Base-by-base conservation (phyloP, 2,797 vertebrate genomes). In the Benthosema pterotum region DNA sequence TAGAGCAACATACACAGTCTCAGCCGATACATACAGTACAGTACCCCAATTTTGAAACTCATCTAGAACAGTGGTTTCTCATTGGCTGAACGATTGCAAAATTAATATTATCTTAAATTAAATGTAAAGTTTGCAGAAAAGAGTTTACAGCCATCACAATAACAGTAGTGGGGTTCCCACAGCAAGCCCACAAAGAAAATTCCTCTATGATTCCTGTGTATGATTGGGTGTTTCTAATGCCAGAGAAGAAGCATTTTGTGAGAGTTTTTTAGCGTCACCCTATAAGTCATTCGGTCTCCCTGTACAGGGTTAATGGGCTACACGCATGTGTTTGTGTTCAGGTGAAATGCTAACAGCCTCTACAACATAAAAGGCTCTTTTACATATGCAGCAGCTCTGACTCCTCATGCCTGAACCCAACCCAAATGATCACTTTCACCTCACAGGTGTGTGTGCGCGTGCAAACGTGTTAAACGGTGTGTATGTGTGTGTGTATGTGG, bases 401-500 rank as follows among this genome's bases (percentile, higher is more conserved):
- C 72, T 73, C 70, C 69, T 84, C 80, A 68, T 85, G 72, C 7
- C 32, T 9, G 7, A 9, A 38, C 22, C 22, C 22, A 25, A 25
- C 63, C 65, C 69, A 92, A 93, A 94, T 93, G 77, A 93, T 93
- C 91, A 86, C 80, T 64, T 74, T 76, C 65, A 47, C 49, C 32
- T 69, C 68, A 52, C 59, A 56, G 65, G 63, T 72, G 62, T 71
- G 67, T 48, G 48, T 43, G 63, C 11, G 48, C n/a, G 58, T 28
- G 28, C n/a, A 7, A 2, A 25, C 5, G 1, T 25, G 5, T 5
- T 2, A 9, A 7, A 2, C 7, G 8, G 32, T 38, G 32, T 38
- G 32, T 6, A 59, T 71, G 62, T 72, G 67, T 48, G 48, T 46
- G 60, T 11, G 49, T 12, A 61, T 71, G 62, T 72, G 49, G 18